Evolutionary conservation across 2,888 invertebrate genomes (phyloP), one percentile per base, ranked within the genome.

Genomic region (Linnaemya vulpina): DNA sequence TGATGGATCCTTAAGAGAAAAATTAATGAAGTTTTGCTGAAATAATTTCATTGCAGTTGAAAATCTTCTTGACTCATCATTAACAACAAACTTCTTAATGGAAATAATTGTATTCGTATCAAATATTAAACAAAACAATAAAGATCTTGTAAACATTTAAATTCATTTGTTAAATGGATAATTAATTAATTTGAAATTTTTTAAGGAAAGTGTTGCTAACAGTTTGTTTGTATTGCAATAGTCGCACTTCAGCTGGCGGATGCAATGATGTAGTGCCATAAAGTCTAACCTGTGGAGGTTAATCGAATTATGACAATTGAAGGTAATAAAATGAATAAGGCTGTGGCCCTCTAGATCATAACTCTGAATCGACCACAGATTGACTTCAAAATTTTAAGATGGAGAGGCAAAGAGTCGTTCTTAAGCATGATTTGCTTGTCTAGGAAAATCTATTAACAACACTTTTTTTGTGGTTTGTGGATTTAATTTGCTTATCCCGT

Each of bases 1-100:
- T 70, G 58, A 83, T 75, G 70, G 75, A 75, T 86, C 65, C 75
- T 85, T 82, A 79, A 81, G 75, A 83, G 71, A 87, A 85, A 90
- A 90, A 90, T 90, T 90, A 91, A 90, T 90, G 90, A 90, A 89
- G 87, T 89, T 88, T 86, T 87, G 88, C 86, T 89, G 87, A 88
- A 89, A 88, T 78, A 83, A 63, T 55, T 82, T 46, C 25, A 62
- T 30, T 73, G 8, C 30, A 60, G 35, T 38, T 65, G 30, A 65
- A 62, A 40, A 71, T 25, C 46, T 46, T 20, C 46, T 22, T 20
- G n/a, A 35, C 25, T 55, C 63, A 80, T 84, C 46, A 73, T 71
- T 49, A 60, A n/a, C 67, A 73, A 65, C 53, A 13, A 60, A 25
- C 67, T 51, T 60, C 71, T 53, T 20, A 80, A 46, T 76, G 53